These are phyloP conservation scores for Drosophila eugracilis DNA, from an alignment of 1,140 invertebrate species.

Conservation along the genomic window DNA sequence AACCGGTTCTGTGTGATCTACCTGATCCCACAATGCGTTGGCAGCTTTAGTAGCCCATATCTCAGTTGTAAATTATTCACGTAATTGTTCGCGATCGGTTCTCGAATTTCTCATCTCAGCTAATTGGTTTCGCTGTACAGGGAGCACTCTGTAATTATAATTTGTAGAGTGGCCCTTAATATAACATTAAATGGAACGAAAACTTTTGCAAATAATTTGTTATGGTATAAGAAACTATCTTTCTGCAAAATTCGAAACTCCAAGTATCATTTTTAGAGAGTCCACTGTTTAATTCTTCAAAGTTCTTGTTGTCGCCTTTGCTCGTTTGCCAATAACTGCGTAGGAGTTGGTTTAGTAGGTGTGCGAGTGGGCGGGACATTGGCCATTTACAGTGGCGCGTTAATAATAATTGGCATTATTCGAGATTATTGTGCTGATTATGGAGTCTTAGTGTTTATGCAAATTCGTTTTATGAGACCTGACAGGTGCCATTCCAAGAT, in stretches of 20 bases:
- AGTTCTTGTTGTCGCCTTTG: conserved; percentile 22
- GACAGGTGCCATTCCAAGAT: conserved; percentile 38
- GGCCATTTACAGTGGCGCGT: conserved; percentile 56
- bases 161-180: background rate
- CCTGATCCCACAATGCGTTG: conserved; percentile 54
- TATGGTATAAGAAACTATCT: no score
- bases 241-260: background rate
- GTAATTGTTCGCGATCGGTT: conserved; percentile 72
- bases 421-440: conserved; percentile 49
- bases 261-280: conserved; percentile 1
- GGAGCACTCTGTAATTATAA: conserved; percentile 6
- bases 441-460: conserved; percentile 34
- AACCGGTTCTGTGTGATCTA: conserved; percentile 58
- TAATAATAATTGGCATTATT: conserved; percentile 65
- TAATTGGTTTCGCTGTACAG: conserved; percentile 56
- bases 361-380: conserved; percentile 32
- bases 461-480: conserved; percentile 57
- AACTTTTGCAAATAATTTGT: no score
- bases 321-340: conserved; percentile 8
- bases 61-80: conserved; percentile 74
- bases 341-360: conserved; percentile 32
- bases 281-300: conserved; percentile 30
- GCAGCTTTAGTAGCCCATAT: conserved; percentile 59
- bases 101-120: conserved; percentile 63
- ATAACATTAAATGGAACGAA: no score